Conservation (phyloP, 2,797 vertebrate species). For the Galagoides demidoff region DNA sequence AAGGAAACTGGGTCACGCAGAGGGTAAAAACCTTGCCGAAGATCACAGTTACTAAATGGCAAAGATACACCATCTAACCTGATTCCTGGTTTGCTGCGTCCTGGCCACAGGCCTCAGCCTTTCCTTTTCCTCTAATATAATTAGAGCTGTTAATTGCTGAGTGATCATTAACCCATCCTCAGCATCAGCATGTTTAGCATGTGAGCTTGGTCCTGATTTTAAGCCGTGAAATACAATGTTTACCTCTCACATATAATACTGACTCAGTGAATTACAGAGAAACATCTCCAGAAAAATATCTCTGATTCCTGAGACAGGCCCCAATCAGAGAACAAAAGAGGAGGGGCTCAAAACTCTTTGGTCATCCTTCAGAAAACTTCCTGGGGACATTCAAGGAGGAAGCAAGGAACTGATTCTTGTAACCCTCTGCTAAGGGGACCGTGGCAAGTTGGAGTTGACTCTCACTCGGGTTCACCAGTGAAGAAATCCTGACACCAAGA, state of each 20-base stretch:
- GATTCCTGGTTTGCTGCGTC: background rate
- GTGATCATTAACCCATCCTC: too few species aligned
- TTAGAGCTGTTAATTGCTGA: background rate
- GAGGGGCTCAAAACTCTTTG: background rate
- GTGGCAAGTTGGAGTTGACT: too few species aligned
- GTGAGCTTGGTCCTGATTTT: accelerated
- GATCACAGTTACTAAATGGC: too few species aligned
- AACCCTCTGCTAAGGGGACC: background rate
- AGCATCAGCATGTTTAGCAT: accelerated
- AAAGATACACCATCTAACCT: accelerated
- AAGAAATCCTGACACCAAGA: background rate
- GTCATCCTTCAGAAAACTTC: background rate
- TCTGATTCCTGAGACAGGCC: background rate
- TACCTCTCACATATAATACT: background rate
- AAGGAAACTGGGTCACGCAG: background rate
- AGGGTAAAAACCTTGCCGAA: background rate
- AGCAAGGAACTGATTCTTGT: accelerated
- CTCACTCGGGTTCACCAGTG: background rate
- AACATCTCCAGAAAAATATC: background rate
- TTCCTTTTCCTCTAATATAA: too few species aligned
- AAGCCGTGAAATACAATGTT: background rate
- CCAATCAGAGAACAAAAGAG: too few species aligned
- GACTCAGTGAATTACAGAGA: too few species aligned
- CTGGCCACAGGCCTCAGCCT: background rate
- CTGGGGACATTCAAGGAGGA: background rate